phyloP scores from a whole-genome alignment of 2,113 vertebrate species.

The Phaethornis superciliosus region DNA sequence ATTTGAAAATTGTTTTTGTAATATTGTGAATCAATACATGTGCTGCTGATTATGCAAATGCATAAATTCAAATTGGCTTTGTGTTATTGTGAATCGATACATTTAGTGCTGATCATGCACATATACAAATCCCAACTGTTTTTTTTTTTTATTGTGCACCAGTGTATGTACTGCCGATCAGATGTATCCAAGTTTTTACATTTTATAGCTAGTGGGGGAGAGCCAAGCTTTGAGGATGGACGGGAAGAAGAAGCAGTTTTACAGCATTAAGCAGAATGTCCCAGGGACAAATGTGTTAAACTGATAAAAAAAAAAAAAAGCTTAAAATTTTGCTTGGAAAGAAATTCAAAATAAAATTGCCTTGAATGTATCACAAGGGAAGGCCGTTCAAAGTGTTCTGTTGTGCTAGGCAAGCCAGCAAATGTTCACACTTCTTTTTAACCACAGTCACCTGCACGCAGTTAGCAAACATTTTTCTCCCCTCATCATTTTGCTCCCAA shows the following conservation, averaged over 20 bases:
- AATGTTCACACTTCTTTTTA: constrained; percentile 52
- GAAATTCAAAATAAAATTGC: constrained; percentile 25
- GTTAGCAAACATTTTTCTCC: constrained; percentile 26
- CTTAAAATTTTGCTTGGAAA: constrained; percentile 46
- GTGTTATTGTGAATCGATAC: background rate
- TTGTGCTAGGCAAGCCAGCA: constrained; percentile 56
- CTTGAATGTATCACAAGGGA: background rate
- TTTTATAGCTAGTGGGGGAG: background rate
- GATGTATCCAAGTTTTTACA: background rate
- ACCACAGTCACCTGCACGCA: constrained; percentile 53
- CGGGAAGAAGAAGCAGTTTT: background rate
- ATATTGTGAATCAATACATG: background rate
- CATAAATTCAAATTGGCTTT: background rate
- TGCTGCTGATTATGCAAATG: background rate
- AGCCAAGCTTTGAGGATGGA: background rate
- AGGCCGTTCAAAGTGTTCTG: constrained; percentile 11
- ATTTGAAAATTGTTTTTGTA: background rate
- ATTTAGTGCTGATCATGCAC: background rate
- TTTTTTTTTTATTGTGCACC: background rate
- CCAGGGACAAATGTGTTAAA: constrained; percentile 48
- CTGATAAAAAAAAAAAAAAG: background rate
- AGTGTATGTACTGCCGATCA: background rate
- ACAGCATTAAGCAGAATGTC: background rate
- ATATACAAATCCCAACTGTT: background rate
- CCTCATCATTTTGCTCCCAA: constrained; percentile 15